Base-by-base conservation (phyloP, 1,140 invertebrate species). In the Sycobia sp. region DNA sequence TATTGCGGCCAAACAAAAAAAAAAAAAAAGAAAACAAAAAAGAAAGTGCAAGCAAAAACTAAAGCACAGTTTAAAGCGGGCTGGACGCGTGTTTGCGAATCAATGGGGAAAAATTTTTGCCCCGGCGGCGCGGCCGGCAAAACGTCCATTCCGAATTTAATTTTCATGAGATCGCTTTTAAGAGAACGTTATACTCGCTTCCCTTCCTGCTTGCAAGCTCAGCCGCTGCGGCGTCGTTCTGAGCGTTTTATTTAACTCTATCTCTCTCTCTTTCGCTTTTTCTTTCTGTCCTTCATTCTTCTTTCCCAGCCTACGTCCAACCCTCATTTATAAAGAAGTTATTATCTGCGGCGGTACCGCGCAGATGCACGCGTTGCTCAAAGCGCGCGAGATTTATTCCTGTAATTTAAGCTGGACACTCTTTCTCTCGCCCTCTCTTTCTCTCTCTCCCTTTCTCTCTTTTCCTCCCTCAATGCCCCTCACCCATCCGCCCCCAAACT, bases 361-460 rank as follows among this genome's bases (percentile, higher is more conserved):
- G 51, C 22, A 54, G 41, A 22, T 29, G 54, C 44, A 62, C 54
- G 49, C 36, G 9, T 47, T 51, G 55, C 55, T 49, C 54, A 49
- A 22, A 58, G 8, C 18, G 18, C 46, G 23, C 66, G 69, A 77
- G 76, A 78, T 78, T 78, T 77, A 77, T 78, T 76, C 71, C 69
- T 71, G 73, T 70, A 76, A 77, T 78, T 76, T 75, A 76, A 71
- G 71, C 70, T 73, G 72, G 71, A 68, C 68, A 64, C 56, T 38
- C 44, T 49, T 49, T 49, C 32, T 27, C 18, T 14, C 14, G 10
- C 47, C 14, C 43, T 20, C 38, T 47, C n/a, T 54, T 34, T 57
- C 34, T 23, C 0, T 18, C 2, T 34, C 2, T 18, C 7, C 18
- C 14, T 38, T 44, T 14, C 27, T 34, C 41, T 27, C 20, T 11